Base-by-base conservation (phyloP, 2,113 vertebrate genomes). In the Anolis sagrei region DNA sequence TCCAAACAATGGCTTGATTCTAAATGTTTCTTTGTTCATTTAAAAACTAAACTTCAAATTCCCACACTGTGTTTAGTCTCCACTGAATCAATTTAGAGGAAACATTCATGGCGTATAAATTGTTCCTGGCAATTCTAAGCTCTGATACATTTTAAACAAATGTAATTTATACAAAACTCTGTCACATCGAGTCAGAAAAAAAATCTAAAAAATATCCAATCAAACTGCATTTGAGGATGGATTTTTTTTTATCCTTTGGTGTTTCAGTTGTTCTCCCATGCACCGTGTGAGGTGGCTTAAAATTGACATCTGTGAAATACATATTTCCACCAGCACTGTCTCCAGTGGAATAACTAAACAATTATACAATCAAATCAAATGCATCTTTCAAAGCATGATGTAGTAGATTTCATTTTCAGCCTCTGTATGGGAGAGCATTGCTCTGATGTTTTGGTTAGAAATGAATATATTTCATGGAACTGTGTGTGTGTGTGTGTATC, bases 61-160 rank as follows among this genome's bases (percentile, higher is more conserved):
- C 90, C 88, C 87, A 77, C 84, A 87, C 80, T 85, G 79, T 91
- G 73, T 94, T 94, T 94, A 93, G 49, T 23, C 89, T 87, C 92
- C 88, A 91, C 90, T 91, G 78, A 95, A 93, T 94, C 91, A 94
- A 93, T 95, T 95, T 95, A 91, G 75, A 95, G 89, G 89, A 94
- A 95, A 88, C 62, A 87, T 94, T 96, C 94, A 93, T 91, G 87
- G 64, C 13, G n/a, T 81, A 92, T 94, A 96, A 93, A 94, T 93
- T 94, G 82, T 95, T 95, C 76, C 86, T 93, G 90, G 83, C 74
- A 95, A 93, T 90, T 90, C 89, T 87, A 83, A 88, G 62, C 49
- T 93, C 25, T 2, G 61, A 83, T 93, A 89, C 86, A 90, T 95
- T 93, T 95, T 93, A 95, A 94, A 90, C 79, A 93, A 95, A 94